A percentile compares a stretch with the other conserved stretches of the same genome.
Conservation (phyloP, 1,140 invertebrate genomes). For the Vollenhovia emeryi region DNA sequence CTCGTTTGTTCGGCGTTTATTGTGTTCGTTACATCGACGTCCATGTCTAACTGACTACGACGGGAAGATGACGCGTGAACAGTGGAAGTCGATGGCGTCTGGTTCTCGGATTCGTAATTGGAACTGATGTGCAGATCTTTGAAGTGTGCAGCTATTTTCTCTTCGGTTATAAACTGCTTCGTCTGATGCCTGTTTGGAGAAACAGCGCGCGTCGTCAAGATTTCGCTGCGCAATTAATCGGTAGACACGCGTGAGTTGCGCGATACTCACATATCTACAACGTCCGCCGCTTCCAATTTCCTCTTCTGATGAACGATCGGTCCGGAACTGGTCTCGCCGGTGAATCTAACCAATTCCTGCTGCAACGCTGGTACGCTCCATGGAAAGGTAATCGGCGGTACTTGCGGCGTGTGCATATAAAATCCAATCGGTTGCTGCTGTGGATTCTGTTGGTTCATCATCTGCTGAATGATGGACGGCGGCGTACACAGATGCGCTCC, state of each 20-base stretch:
- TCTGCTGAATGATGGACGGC: constrained; percentile 83
- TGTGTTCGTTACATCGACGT: constrained; percentile 65
- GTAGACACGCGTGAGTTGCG: not conserved
- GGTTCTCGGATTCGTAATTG: constrained; percentile 70
- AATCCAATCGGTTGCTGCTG: constrained; percentile 71
- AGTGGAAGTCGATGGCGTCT: constrained; percentile 73
- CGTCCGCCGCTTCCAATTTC: constrained; percentile 78
- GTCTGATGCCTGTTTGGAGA: constrained; percentile 82
- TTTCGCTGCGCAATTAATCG: not conserved
- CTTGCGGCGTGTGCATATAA: constrained; percentile 80
- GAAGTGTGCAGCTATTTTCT: constrained; percentile 92
- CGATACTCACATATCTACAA: constrained; percentile 73
- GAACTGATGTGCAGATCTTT: constrained; percentile 89
- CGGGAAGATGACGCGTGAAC: constrained; percentile 26
- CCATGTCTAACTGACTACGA: constrained; percentile 51
- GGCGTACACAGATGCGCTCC: constrained; percentile 80
- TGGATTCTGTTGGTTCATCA: constrained; percentile 79
- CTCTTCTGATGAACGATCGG: constrained; percentile 78
- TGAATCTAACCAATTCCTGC: constrained; percentile 79
- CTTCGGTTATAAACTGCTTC: constrained; percentile 93
- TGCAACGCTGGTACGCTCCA: constrained; percentile 78
- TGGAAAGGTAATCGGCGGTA: constrained; percentile 81
- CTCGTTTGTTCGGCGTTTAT: constrained; percentile 70
- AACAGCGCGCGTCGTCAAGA: not conserved
- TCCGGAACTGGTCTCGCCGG: constrained; percentile 71